Percentiles rank a stretch among this genome's conserved stretches.
Evolutionary conservation across 2,888 invertebrate genomes (phyloP).

Genomic region (Cyrtodaria siliqua): DNA sequence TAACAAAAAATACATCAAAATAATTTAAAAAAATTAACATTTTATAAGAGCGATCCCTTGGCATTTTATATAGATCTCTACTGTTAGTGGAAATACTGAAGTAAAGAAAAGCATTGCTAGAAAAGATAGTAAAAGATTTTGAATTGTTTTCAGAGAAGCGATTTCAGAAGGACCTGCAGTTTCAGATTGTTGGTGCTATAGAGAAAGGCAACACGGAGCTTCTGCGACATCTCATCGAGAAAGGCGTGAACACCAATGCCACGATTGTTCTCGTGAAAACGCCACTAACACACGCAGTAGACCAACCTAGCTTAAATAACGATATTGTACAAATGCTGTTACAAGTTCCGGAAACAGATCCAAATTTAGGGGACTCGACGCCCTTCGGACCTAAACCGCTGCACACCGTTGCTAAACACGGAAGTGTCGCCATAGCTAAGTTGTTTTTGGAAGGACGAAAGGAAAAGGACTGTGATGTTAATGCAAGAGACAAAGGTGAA

Average conservation of each 20-base stretch:
- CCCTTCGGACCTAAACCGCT: constrained; percentile 37
- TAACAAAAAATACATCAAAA: too few relatives aligned
- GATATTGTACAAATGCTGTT: constrained; percentile 34
- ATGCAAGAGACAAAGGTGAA: constrained; percentile 42
- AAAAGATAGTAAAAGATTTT: too few relatives aligned
- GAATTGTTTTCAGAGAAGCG: constrained; percentile 57
- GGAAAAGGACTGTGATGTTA: constrained; percentile 25
- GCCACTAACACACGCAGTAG: constrained; percentile 53
- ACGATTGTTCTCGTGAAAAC: constrained; percentile 53
- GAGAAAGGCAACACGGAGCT: constrained; percentile 28
- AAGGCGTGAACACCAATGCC: constrained; percentile 56
- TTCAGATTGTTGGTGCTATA: constrained; percentile 58
- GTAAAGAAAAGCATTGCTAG: too few relatives aligned
- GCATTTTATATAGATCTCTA: too few relatives aligned
- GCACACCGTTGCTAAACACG: constrained; percentile 45
- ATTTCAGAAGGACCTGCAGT: constrained; percentile 61
- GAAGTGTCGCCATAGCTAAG: constrained; percentile 25
- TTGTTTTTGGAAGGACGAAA: constrained; percentile 29
- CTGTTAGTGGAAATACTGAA: too few relatives aligned
- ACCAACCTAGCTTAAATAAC: constrained; percentile 29
- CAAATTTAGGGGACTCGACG: constrained; percentile 39
- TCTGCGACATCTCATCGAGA: constrained; percentile 29
- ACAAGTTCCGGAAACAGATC: constrained; percentile 31
- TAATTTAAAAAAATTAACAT: too few relatives aligned
- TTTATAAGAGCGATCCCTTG: too few relatives aligned